Conservation (phyloP, 2,797 vertebrate genomes). For the Silurus aristotelis region DNA sequence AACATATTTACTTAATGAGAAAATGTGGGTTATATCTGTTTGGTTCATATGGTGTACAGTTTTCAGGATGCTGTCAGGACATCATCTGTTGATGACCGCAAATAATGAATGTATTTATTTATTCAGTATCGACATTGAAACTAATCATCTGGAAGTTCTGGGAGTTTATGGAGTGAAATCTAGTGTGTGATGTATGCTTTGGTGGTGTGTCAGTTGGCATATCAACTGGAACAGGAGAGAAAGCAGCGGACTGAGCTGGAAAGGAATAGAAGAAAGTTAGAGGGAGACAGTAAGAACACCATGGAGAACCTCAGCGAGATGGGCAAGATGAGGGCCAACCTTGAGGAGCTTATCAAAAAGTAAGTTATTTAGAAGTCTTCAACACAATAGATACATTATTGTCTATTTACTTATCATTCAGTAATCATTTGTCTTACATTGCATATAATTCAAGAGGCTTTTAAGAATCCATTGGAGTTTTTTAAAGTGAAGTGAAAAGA, state of each 20-base stretch:
- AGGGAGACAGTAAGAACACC: slow-evolving; percentile 67
- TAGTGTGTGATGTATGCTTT: neutral
- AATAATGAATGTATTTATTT: neutral
- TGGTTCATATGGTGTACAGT: neutral
- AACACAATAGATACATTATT: neutral
- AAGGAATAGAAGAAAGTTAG: slow-evolving; percentile 70
- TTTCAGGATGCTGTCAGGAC: neutral
- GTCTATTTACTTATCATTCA: neutral
- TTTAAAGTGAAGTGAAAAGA: slow-evolving; percentile 12
- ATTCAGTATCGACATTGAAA: neutral
- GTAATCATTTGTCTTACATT: neutral
- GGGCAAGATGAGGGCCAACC: slow-evolving; percentile 70
- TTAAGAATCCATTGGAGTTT: neutral
- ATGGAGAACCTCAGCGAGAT: slow-evolving; percentile 71
- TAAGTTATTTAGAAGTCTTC: slow-evolving; percentile 49
- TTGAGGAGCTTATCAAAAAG: slow-evolving; percentile 78
- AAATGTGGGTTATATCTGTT: neutral
- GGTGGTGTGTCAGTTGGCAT: slow-evolving; percentile 72
- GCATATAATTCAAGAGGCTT: neutral
- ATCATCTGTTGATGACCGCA: neutral
- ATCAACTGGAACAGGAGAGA: slow-evolving; percentile 71
- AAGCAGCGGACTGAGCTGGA: slow-evolving; percentile 69
- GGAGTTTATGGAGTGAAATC: neutral
- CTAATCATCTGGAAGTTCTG: neutral
- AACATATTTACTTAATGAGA: neutral